Conservation (phyloP, 2,797 vertebrate genomes). For the Uromys caudimaculatus region DNA sequence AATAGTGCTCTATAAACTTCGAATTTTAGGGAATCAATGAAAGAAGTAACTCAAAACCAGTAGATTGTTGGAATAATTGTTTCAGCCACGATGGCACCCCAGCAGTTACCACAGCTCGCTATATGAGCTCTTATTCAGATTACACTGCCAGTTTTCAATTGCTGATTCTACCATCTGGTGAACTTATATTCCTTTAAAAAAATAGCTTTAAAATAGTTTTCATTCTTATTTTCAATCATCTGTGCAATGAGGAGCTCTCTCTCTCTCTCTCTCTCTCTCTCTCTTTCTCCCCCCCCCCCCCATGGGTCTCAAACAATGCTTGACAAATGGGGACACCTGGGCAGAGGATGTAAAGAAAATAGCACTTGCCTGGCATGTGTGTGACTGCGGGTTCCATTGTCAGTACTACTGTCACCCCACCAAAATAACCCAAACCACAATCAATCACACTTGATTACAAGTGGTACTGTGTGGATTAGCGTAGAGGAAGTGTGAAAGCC, state of each 20-base stretch:
- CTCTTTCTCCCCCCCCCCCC: too few species aligned
- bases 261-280: too few species aligned
- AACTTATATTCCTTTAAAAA: neutral
- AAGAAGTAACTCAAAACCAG: slow-evolving; percentile 58
- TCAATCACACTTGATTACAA: neutral
- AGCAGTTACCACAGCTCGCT: neutral
- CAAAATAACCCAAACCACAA: neutral
- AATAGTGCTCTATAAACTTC: neutral
- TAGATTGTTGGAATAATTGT: neutral
- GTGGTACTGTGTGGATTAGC: slow-evolving; percentile 4
- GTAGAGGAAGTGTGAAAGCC: neutral
- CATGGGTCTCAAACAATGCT: neutral
- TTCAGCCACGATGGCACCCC: too few species aligned
- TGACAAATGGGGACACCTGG: neutral
- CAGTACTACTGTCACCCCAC: too few species aligned
- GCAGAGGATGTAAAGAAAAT: neutral
- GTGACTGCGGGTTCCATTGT: neutral
- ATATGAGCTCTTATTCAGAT: neutral
- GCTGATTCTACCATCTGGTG: neutral
- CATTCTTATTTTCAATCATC: slow-evolving; percentile 19
- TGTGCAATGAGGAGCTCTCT: neutral
- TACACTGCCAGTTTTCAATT: neutral
- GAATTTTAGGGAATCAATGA: slow-evolving; percentile 51
- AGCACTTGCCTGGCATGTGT: neutral
- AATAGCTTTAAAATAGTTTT: slow-evolving; percentile 15